Evolutionary conservation across 2,797 vertebrate species (phyloP).

Genomic region (Aeoliscus strigatus): DNA sequence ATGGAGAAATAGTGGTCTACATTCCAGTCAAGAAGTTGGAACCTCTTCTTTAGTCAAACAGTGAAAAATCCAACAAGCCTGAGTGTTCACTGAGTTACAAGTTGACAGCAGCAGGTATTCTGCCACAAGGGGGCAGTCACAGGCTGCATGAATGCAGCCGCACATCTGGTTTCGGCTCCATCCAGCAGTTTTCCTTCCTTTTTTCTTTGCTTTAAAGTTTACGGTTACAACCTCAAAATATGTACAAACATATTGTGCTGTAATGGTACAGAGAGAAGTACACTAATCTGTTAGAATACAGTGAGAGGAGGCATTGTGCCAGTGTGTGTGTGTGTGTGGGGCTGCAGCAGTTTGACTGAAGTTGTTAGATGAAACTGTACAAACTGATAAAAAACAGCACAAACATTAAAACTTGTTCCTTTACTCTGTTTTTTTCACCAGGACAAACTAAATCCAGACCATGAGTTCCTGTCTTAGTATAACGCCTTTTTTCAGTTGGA

Average conservation of each 20-base stretch:
- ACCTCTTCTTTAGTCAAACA: no score
- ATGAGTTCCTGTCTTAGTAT: background rate
- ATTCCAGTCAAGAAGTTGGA: no score
- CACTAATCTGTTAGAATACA: constrained; percentile 68
- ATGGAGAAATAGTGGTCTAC: no score
- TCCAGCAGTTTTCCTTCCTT: background rate
- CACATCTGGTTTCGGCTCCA: background rate
- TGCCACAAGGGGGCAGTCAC: constrained; percentile 20
- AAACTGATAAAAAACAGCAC: constrained; percentile 10
- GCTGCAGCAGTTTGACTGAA: background rate
- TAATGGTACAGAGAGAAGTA: constrained; percentile 34
- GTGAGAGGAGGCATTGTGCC: constrained; percentile 37
- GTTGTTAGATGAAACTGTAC: constrained; percentile 9
- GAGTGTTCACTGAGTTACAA: background rate
- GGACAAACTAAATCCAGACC: constrained; percentile 2
- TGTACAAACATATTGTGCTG: constrained; percentile 81
- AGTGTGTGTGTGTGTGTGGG: no score
- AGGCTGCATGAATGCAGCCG: constrained; percentile 3
- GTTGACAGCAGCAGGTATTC: background rate
- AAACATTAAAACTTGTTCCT: constrained; percentile 4
- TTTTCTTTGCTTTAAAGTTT: no score
- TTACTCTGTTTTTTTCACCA: background rate
- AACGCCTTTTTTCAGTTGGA: constrained; percentile 1
- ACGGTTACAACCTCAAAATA: constrained; percentile 72
- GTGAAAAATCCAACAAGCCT: no score